A percentile compares a stretch with the other conserved stretches of the same genome.
Conservation (phyloP, 2,797 vertebrate genomes). For the Typhlichthys eigenmanni region DNA sequence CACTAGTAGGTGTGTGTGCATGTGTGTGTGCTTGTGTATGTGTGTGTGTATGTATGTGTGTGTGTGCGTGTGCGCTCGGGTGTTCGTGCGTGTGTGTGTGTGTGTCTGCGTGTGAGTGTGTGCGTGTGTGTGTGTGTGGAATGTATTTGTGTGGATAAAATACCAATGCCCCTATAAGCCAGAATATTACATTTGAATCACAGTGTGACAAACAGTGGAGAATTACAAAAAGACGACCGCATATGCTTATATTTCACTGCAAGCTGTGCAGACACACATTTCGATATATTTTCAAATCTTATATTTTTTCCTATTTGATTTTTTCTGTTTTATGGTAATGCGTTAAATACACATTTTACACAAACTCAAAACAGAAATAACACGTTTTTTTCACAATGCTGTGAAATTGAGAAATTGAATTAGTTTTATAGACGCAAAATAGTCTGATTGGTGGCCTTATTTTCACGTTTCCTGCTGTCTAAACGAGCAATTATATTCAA, state of each 20-base stretch:
- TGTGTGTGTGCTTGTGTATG: too few relatives aligned
- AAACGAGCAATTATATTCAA: constrained; percentile 17
- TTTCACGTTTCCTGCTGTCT: constrained; percentile 29
- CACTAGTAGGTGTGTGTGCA: too few relatives aligned
- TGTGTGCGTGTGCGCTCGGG: too few relatives aligned
- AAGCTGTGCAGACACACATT: background rate
- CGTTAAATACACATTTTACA: too few relatives aligned
- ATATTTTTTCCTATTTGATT: background rate
- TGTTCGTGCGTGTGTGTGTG: too few relatives aligned
- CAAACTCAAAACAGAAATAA: too few relatives aligned
- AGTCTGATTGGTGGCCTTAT: too few relatives aligned
- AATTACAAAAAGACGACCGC: background rate
- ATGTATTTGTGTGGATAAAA: too few relatives aligned
- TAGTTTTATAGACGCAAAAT: background rate
- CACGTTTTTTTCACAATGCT: too few relatives aligned
- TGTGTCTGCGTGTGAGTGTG: too few relatives aligned
- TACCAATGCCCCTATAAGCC: background rate
- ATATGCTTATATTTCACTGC: background rate
- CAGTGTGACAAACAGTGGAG: background rate
- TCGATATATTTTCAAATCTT: background rate
- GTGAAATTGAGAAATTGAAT: background rate
- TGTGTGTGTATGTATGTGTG: too few relatives aligned
- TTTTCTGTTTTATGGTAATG: too few relatives aligned
- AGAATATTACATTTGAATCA: background rate
- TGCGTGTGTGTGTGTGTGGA: background rate